Conservation (phyloP, 2,888 invertebrate species). For the Alitta virens region DNA sequence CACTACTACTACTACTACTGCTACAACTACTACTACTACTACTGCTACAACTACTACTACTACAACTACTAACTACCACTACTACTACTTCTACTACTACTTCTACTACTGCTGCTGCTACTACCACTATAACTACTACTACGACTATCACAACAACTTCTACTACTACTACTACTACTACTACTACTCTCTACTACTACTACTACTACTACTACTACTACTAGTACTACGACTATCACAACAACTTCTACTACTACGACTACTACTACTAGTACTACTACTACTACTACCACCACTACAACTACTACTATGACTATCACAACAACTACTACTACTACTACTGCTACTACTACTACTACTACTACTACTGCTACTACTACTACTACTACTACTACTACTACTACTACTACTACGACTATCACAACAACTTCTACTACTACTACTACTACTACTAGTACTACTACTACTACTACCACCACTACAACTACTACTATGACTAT, state of each 20-base stretch:
- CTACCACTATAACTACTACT: no score
- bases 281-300: conserved; percentile 13
- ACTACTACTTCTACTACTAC: neutral
- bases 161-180: conserved; percentile 11
- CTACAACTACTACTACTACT: no score
- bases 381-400: no score
- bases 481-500: no score
- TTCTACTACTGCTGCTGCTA: conserved; percentile 17
- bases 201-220: conserved; percentile 15
- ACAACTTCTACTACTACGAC: no score
- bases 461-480: no score
- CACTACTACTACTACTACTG: conserved; percentile 14
- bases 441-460: neutral
- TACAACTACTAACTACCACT: neutral
- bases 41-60: no score
- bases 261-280: conserved; percentile 18
- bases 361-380: neutral
- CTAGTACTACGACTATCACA: no score
- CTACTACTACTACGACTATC: no score
- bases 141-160: neutral
- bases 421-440: neutral
- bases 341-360: neutral
- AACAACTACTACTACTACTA: neutral
- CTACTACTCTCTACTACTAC: conserved; percentile 19
- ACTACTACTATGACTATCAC: no score